Conservation (phyloP, 2,797 vertebrate species). For the Cossypha heuglini region DNA sequence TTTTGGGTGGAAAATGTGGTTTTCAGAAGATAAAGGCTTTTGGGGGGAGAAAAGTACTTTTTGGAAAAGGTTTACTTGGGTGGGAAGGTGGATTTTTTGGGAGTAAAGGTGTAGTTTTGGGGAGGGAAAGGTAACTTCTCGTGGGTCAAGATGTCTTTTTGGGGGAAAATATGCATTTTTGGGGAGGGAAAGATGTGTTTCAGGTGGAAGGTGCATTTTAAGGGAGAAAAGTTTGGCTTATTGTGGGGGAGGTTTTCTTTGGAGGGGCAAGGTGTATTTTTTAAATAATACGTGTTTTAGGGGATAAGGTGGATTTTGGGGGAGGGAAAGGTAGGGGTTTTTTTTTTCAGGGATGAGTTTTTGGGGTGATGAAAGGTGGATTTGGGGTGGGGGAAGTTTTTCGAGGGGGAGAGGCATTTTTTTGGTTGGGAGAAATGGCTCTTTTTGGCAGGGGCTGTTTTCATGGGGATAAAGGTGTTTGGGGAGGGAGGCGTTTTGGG, state of each 20-base stretch:
- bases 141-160: not conserved
- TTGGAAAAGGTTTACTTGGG: not conserved
- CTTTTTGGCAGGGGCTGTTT: not conserved
- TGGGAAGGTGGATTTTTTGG: not conserved
- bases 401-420: fast-evolving
- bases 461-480: fast-evolving
- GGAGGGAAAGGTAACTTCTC: not conserved
- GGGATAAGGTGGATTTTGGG: not conserved
- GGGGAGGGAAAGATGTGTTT: fast-evolving
- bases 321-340: not conserved
- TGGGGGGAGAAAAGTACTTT: not conserved
- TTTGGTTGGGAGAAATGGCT: not conserved
- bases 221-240: not conserved
- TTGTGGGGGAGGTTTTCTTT: not conserved
- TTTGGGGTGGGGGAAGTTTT: not conserved
- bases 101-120: not conserved
- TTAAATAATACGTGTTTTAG: not conserved
- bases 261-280: not conserved
- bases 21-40: not conserved
- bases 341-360: not conserved
- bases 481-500: not conserved
- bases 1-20: not conserved
- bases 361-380: not conserved
- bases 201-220: not conserved
- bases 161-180: fast-evolving